Evolutionary conservation across 1,140 invertebrate species (phyloP), one percentile per base, ranked within the genome.

Genomic region (Plutomurus gul): DNA sequence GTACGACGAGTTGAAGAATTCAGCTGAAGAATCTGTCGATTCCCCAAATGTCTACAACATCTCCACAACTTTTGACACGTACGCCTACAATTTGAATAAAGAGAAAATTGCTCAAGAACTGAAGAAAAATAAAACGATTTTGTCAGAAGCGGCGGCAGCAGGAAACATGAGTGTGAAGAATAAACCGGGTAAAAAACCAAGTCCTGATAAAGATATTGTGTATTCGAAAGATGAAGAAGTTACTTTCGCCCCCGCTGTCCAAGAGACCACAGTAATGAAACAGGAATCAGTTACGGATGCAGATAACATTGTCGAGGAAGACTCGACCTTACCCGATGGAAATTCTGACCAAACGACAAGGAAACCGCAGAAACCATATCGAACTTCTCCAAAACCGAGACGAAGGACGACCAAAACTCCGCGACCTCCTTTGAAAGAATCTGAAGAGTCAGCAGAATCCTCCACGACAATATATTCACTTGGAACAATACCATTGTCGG

Each of bases 1-100:
- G 20, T 83, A 83, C 72, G 82, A 83, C 37, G 79, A 83, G 39
- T 22, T 46, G 18, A 81, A 81, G 46, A 77, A 73, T 10, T 74
- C 70, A 16, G 13, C 18, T 1, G 49, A 81, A 18, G 76, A 74
- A n/a, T 27, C 74, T 20, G 70, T 70, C 36, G 75, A 81, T 20
- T 7, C 39, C 37, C 46, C 30, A 11, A 78, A 79, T 18, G 47
- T 82, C 20, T 82, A 82, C 47, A 82, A 82, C 20, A 78, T 82
- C 40, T 49, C 70, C 1, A 79, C 77, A 0, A 75, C 77, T 0
- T 79, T 79, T n/a, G 77, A 79, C 39, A 47, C 46, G 1, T 36
- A 75, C 25, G 22, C 40, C 11, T 75, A 49, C 43, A 75, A 75
- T 51, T n/a, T 43, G 8, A 22, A 56, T 11, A 30, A 56, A 30